A percentile compares a stretch with the other conserved stretches of the same genome.
These are phyloP conservation scores for Morone saxatilis DNA, from an alignment of 2,113 vertebrate genomes.

Conservation along the genomic window DNA sequence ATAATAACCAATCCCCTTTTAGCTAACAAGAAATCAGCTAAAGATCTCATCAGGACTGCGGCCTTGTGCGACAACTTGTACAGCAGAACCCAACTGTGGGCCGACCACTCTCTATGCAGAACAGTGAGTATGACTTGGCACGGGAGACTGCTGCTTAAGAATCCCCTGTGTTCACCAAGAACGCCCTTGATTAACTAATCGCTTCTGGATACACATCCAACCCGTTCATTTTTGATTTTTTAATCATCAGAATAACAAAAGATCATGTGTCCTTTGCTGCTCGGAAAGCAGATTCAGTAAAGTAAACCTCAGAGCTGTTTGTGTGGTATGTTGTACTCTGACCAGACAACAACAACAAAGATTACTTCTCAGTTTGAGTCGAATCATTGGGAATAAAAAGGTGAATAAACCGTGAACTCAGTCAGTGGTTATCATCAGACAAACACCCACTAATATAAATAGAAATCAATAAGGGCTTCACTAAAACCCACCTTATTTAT, in stretches of 20 bases:
- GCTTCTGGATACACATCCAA: slow-evolving; percentile 36
- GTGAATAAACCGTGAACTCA: slow-evolving; percentile 7
- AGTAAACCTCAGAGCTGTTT: slow-evolving; percentile 35
- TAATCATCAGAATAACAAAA: slow-evolving; percentile 36
- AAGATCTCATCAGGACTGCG: slow-evolving; percentile 46
- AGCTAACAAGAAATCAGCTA: slow-evolving; percentile 49
- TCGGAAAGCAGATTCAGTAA: slow-evolving; percentile 19
- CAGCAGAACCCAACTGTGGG: slow-evolving; percentile 17
- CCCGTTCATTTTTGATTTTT: slow-evolving; percentile 30
- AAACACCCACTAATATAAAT: slow-evolving; percentile 46
- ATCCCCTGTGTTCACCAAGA: slow-evolving; percentile 50
- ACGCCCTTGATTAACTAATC: slow-evolving; percentile 65
- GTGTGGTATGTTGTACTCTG: slow-evolving; percentile 19
- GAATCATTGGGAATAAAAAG: slow-evolving; percentile 33
- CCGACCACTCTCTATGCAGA: slow-evolving; percentile 24
- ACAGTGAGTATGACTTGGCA: slow-evolving; percentile 41
- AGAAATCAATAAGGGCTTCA: slow-evolving; percentile 40
- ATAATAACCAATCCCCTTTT: slow-evolving; percentile 59
- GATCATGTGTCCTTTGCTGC: slow-evolving; percentile 28
- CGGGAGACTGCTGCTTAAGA: slow-evolving; percentile 45
- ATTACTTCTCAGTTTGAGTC: slow-evolving; percentile 26
- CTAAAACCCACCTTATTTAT: neutral
- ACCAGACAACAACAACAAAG: slow-evolving; percentile 4
- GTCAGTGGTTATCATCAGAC: slow-evolving; percentile 27
- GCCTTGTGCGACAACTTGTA: slow-evolving; percentile 23